Conservation (phyloP, 2,888 invertebrate genomes). For the Andrena camellia region DNA sequence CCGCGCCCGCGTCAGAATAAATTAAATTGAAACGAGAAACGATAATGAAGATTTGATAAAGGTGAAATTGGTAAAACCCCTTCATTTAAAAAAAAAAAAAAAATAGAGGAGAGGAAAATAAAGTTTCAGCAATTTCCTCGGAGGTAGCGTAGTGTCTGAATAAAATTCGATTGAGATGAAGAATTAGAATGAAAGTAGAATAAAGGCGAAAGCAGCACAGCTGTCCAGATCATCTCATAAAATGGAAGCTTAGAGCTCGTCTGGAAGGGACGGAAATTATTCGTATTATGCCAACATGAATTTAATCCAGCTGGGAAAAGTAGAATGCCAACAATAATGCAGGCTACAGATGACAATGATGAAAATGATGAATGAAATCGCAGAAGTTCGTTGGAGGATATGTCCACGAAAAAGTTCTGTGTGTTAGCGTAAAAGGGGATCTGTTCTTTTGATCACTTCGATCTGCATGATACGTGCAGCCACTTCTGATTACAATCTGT, state of each 20-base stretch:
- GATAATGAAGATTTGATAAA: slow-evolving; percentile 38
- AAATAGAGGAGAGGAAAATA: neutral
- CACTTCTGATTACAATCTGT: neutral
- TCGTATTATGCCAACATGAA: neutral
- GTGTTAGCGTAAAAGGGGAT: neutral
- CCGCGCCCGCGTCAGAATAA: slow-evolving; percentile 4
- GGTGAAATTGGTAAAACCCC: neutral
- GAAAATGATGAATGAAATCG: neutral
- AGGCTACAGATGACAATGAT: neutral
- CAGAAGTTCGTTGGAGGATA: neutral
- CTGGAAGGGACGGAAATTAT: neutral
- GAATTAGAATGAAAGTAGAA: no score
- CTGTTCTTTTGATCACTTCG: neutral
- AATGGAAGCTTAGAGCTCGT: neutral
- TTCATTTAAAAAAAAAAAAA: slow-evolving; percentile 6
- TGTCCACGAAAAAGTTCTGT: neutral
- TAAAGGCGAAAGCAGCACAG: no score
- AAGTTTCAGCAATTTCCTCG: neutral
- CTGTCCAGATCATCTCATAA: neutral
- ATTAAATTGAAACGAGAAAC: slow-evolving; percentile 31
- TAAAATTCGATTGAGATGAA: no score
- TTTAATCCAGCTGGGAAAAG: no score
- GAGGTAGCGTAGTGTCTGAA: no score
- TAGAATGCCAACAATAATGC: neutral
- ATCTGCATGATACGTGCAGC: neutral